Conservation (phyloP, 2,113 vertebrate species). For the Entelurus aequoreus region DNA sequence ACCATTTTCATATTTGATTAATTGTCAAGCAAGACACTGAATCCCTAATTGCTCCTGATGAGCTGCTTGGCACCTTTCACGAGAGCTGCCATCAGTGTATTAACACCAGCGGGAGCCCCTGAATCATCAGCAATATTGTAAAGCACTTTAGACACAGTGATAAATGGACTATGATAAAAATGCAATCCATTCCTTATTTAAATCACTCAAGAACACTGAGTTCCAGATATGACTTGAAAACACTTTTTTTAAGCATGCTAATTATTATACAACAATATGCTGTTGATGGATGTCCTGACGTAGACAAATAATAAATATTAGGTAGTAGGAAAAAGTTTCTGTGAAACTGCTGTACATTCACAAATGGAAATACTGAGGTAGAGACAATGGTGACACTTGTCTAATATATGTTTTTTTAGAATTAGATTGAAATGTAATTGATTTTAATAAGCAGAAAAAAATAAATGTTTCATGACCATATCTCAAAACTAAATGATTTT, state of each 20-base stretch:
- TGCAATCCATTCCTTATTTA: slow-evolving; percentile 1
- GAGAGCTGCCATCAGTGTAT: slow-evolving; percentile 10
- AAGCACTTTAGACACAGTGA: slow-evolving; percentile 10
- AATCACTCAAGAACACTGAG: not conserved
- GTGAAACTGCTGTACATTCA: too few species aligned
- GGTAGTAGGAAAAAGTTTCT: too few species aligned
- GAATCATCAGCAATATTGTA: slow-evolving; percentile 9
- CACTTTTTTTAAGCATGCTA: not conserved
- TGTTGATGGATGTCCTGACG: too few species aligned
- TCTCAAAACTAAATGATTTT: too few species aligned
- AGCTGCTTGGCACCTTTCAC: slow-evolving; percentile 10
- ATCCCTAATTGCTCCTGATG: slow-evolving; percentile 13
- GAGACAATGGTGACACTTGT: too few species aligned
- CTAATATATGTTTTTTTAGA: too few species aligned
- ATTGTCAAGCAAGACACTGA: slow-evolving; percentile 3
- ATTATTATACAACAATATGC: not conserved
- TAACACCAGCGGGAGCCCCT: slow-evolving; percentile 2
- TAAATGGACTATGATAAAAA: slow-evolving; percentile 6
- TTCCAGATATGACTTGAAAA: not conserved
- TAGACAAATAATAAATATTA: too few species aligned
- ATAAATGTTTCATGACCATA: too few species aligned
- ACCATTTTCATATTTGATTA: slow-evolving; percentile 13
- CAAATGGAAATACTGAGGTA: too few species aligned
- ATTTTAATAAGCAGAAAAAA: too few species aligned
- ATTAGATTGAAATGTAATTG: too few species aligned